phyloP scores from a whole-genome alignment of 2,797 vertebrate species.

The Manis pentadactyla region DNA sequence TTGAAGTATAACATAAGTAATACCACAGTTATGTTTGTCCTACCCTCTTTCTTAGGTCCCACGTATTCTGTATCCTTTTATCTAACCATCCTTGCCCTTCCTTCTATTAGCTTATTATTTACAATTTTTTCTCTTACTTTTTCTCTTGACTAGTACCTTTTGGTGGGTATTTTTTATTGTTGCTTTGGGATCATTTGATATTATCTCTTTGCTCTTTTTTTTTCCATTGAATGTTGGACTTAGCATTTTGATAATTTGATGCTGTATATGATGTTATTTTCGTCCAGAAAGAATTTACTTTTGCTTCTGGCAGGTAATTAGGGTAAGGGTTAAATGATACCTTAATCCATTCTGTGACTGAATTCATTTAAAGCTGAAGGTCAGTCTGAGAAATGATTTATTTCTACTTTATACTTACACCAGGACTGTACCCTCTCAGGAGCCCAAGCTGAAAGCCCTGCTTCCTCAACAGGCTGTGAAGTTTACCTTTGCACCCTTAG shows the following conservation, averaged over 20 bases:
- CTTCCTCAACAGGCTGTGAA: not conserved
- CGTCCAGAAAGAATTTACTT: constrained; percentile 7
- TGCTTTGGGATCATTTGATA: not conserved
- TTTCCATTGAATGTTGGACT: not conserved
- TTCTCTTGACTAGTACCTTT: not conserved
- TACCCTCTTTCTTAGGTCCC: not conserved
- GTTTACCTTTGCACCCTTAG: not conserved
- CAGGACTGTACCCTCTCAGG: not conserved
- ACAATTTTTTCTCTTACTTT: not conserved
- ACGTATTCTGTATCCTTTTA: not conserved
- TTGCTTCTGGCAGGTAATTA: not conserved
- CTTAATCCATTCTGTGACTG: not conserved
- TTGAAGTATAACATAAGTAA: not conserved
- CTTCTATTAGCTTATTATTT: not conserved
- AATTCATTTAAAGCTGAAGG: not conserved
- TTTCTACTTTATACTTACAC: not conserved
- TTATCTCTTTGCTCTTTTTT: not conserved
- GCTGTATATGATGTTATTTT: not conserved
- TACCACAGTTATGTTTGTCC: not conserved
- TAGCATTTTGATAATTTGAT: constrained; percentile 1
- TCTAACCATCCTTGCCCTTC: not conserved
- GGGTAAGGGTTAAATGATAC: not conserved
- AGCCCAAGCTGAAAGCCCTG: not conserved
- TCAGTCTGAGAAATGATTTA: not conserved
- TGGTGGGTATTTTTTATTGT: not conserved